Evolutionary conservation across 2,888 invertebrate genomes (phyloP).

Genomic region (Nipponacmea schrenckii): DNA sequence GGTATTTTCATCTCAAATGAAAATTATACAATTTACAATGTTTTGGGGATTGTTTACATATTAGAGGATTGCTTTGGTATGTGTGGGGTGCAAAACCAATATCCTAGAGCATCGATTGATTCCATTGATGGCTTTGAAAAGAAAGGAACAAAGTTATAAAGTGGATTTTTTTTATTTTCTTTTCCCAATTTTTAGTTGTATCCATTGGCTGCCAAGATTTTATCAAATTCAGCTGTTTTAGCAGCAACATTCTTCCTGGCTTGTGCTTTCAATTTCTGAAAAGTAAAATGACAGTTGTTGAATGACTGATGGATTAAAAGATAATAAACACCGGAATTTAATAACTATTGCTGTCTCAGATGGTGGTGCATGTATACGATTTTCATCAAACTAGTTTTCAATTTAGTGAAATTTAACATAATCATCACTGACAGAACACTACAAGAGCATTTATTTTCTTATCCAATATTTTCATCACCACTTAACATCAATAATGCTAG

Average conservation of each 20-base stretch:
- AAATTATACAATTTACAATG: too few relatives aligned
- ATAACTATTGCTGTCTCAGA: slow-evolving; percentile 23
- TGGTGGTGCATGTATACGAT: slow-evolving; percentile 35
- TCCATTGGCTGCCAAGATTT: slow-evolving; percentile 50
- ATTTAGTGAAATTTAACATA: slow-evolving; percentile 23
- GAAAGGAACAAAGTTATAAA: too few relatives aligned
- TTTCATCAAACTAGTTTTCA: slow-evolving; percentile 28
- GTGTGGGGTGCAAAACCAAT: too few relatives aligned
- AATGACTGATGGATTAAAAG: background rate
- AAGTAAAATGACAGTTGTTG: slow-evolving; percentile 20
- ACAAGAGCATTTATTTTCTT: too few relatives aligned
- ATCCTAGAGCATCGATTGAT: too few relatives aligned
- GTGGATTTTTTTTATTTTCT: too few relatives aligned
- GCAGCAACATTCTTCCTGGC: slow-evolving; percentile 51
- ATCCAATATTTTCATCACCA: too few relatives aligned
- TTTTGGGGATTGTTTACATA: too few relatives aligned
- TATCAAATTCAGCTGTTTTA: slow-evolving; percentile 50
- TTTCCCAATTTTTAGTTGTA: slow-evolving; percentile 34
- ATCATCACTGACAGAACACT: slow-evolving; percentile 30
- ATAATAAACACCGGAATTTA: slow-evolving; percentile 1
- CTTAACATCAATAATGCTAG: too few relatives aligned
- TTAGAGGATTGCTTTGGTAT: too few relatives aligned
- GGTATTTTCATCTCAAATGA: too few relatives aligned
- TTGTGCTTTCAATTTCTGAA: slow-evolving; percentile 50
- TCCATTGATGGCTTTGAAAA: too few relatives aligned